Conservation (phyloP, 2,113 vertebrate species). For the Mustela lutreola region DNA sequence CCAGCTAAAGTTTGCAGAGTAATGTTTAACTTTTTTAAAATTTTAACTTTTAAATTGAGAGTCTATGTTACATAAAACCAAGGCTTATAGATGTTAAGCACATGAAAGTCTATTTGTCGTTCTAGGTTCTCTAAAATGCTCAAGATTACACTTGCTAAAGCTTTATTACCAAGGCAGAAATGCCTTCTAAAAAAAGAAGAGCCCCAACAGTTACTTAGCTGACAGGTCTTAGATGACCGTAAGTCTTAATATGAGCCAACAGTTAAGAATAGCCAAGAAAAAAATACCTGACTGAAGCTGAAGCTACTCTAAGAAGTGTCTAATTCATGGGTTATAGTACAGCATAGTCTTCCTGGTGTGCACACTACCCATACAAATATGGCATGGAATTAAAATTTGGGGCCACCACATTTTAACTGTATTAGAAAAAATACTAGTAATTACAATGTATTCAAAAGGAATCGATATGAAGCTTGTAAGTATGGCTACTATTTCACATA, state of each 20-base stretch:
- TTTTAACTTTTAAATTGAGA: constrained; percentile 51
- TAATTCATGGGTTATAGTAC: constrained; percentile 3
- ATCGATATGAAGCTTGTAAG: constrained; percentile 57
- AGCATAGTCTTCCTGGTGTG: neutral
- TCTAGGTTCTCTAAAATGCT: constrained; percentile 30
- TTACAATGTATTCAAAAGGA: constrained; percentile 40
- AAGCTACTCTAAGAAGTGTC: constrained; percentile 21
- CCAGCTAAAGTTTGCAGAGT: constrained; percentile 20
- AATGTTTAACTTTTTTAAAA: neutral
- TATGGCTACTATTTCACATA: constrained; percentile 44
- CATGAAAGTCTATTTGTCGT: neutral
- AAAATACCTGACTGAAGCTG: neutral
- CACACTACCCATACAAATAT: neutral
- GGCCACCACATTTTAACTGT: constrained; percentile 59
- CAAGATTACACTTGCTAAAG: neutral
- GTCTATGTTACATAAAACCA: constrained; percentile 13
- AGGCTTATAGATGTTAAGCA: constrained; percentile 6
- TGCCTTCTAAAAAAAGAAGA: constrained; percentile 48
- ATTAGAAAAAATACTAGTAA: constrained; percentile 60
- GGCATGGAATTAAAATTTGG: constrained; percentile 12
- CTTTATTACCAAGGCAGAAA: constrained; percentile 30
- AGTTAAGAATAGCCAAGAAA: constrained; percentile 56
- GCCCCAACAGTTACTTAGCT: constrained; percentile 10
- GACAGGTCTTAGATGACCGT: constrained; percentile 37
- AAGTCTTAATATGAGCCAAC: constrained; percentile 42